phyloP scores from a whole-genome alignment of 2,113 vertebrate species.

The Psittacus erithacus region DNA sequence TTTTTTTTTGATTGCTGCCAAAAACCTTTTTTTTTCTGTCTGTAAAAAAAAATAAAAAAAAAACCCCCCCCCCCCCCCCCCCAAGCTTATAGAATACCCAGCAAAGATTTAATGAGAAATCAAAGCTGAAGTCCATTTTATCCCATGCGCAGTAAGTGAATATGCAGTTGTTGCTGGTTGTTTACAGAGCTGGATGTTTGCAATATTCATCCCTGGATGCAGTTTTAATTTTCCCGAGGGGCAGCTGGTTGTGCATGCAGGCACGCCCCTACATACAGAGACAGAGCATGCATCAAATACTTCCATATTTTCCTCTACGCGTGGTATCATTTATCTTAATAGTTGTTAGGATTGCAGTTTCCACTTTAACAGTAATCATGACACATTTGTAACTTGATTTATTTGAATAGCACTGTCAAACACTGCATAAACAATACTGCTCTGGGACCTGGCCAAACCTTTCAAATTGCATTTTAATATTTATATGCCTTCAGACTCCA shows the following conservation, averaged over 20 bases:
- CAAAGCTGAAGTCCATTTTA: neutral
- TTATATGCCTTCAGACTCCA: conserved; percentile 43
- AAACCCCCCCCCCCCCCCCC: neutral
- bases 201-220: conserved; percentile 7
- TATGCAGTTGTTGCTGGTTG: neutral
- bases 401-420: conserved; percentile 62
- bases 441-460: conserved; percentile 54
- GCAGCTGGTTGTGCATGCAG: neutral
- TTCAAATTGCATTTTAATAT: conserved; percentile 67
- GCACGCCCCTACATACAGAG: neutral
- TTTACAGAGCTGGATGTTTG: conserved; percentile 5
- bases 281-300: conserved; percentile 36
- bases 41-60: neutral
- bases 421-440: conserved; percentile 55
- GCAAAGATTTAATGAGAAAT: neutral
- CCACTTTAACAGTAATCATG: conserved; percentile 64
- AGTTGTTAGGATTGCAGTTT: conserved; percentile 54
- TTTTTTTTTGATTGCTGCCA: conserved; percentile 13
- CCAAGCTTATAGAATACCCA: neutral
- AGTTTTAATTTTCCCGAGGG: conserved; percentile 48
- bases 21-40: neutral
- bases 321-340: conserved; percentile 54
- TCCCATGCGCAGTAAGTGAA: neutral
- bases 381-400: conserved; percentile 65
- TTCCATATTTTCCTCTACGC: conserved; percentile 18